Evolutionary conservation across 1,140 invertebrate species (phyloP).

Genomic region (Drosophila sturtevanti): DNA sequence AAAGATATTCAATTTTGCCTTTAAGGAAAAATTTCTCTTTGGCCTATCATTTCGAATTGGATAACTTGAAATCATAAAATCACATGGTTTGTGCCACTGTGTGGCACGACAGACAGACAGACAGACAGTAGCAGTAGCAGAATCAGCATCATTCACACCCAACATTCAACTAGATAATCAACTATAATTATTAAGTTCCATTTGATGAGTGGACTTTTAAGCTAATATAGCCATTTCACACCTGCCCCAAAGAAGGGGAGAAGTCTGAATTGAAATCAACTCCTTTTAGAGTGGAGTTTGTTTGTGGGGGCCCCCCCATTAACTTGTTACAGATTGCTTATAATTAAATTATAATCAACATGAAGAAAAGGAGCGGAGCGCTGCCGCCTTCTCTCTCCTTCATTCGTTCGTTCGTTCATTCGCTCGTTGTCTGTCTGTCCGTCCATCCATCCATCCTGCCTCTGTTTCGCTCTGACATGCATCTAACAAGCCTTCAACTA

Average conservation of each 20-base stretch:
- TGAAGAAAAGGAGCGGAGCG: conserved; percentile 24
- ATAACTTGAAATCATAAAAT: neutral
- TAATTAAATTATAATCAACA: conserved; percentile 80
- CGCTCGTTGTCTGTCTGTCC: neutral
- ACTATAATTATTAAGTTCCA: conserved; percentile 7
- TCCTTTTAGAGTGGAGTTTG: conserved; percentile 35
- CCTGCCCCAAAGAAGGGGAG: conserved; percentile 42
- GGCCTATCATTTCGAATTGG: neutral
- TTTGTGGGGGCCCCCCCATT: conserved; percentile 48
- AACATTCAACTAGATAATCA: neutral
- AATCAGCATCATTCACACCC: neutral
- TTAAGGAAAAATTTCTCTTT: conserved; percentile 2
- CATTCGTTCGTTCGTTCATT: no score
- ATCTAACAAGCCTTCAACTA: conserved; percentile 77
- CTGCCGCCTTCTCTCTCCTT: neutral
- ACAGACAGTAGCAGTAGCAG: neutral
- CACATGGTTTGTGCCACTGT: neutral
- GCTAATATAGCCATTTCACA: conserved; percentile 80
- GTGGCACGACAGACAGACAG: neutral
- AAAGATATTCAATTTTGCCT: neutral
- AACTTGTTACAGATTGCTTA: conserved; percentile 78
- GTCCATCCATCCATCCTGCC: neutral
- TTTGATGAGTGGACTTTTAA: conserved; percentile 26
- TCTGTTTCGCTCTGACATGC: conserved; percentile 57
- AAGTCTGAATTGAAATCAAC: neutral